A percentile compares a stretch with the other conserved stretches of the same genome.
phyloP scores from a whole-genome alignment of 35 echinoderm and acorn worm species.

The Heliocidaris tuberculata region DNA sequence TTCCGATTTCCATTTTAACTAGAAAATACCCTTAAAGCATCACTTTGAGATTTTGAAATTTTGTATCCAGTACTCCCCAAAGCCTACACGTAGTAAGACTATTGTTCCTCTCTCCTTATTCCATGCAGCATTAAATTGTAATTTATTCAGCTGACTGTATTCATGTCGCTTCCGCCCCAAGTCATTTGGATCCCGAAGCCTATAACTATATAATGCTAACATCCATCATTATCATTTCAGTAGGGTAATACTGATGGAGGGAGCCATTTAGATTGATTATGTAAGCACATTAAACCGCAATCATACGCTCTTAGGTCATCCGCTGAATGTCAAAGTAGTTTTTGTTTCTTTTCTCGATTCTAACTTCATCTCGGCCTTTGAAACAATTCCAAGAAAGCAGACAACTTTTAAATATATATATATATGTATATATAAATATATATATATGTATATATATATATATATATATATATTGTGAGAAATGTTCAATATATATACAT shows the following conservation, averaged over 20 bases:
- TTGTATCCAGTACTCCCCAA: not conserved
- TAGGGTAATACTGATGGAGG: not conserved
- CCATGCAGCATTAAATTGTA: not conserved
- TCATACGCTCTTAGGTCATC: not conserved
- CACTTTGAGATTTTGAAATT: not conserved
- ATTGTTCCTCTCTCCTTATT: not conserved
- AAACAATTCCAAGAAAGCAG: no score
- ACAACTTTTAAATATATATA: no score
- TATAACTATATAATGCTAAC: not conserved
- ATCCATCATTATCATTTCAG: not conserved
- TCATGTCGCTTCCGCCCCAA: not conserved
- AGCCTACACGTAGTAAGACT: not conserved
- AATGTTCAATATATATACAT: no score
- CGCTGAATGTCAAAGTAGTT: not conserved
- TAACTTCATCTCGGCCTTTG: no score
- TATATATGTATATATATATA: no score
- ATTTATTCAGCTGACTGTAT: not conserved
- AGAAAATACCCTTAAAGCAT: not conserved
- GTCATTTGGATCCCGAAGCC: not conserved
- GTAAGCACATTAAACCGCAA: not conserved
- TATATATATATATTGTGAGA: no score
- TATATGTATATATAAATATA: no score
- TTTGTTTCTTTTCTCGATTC: no score
- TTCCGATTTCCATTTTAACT: not conserved
- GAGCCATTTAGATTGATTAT: not conserved